These are phyloP conservation scores for Cherax quadricarinatus DNA, from an alignment of 1,140 invertebrate species.

Conservation along the genomic window DNA sequence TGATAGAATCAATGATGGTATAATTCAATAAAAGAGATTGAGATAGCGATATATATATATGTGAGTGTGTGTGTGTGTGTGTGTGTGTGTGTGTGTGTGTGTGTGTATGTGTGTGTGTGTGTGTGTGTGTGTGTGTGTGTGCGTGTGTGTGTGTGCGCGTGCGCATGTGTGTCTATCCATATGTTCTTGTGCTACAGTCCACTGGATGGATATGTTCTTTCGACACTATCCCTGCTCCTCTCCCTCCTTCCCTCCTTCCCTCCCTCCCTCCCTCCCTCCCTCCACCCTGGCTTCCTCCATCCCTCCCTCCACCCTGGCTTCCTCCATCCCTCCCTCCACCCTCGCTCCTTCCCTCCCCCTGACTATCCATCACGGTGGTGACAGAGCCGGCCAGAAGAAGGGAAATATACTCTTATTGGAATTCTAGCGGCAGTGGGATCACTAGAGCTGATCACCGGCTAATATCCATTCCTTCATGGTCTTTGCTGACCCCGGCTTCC, in stretches of 20 bases:
- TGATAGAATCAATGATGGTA: no score
- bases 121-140: no score
- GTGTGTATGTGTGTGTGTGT: no score
- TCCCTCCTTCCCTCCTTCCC: background rate
- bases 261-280: background rate
- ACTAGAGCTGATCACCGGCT: background rate
- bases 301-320: background rate
- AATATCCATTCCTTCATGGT: background rate
- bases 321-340: background rate
- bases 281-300: background rate
- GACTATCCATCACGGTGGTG: background rate
- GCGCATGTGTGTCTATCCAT: no score
- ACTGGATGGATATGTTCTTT: background rate
- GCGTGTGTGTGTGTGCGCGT: no score
- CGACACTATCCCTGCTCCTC: background rate
- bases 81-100: no score
- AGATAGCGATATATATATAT: no score
- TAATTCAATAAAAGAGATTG: no score
- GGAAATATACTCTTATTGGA: constrained; percentile 27
- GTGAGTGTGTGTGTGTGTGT: no score
- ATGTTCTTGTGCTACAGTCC: no score
- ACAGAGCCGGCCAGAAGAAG: background rate
- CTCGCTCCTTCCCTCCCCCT: background rate
- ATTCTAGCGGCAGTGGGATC: constrained; percentile 23
- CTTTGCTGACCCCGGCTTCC: no score